Base-by-base conservation (phyloP, 2,888 invertebrate species). In the Folsomia manolachei region DNA sequence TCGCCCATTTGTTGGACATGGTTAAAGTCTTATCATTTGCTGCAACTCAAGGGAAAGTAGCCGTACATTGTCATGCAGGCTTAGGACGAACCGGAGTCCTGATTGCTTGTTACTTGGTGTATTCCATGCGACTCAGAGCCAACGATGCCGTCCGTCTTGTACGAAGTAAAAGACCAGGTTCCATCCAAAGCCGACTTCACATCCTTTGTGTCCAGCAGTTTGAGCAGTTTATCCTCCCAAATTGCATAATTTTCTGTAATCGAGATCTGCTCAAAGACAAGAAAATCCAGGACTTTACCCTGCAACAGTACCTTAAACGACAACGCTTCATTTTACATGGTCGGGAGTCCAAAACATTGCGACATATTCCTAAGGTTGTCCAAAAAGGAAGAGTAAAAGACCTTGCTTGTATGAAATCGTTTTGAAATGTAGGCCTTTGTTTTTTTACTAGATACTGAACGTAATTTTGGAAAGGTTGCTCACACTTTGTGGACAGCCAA, bases 21-120 rank as follows among this genome's bases (percentile, higher is more conserved):
- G 91, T 93, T n/a, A 94, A 94, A 85, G 94, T 94, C 9, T 86
- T 94, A 82, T 90, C 92, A 52, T 95, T 94, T 84, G 90, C 92
- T 0, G 85, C 93, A 11, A 88, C 90, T 64, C 90, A 93, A 83
- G 94, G 94, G 69, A 88, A 91, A 82, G 90, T 91, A 0, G 93
- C 93, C 1, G 88, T 95, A 73, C 95, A 95, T 82, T 95, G 95
- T 83, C 95, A 95, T 84, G 95, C 95, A 82, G 91, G 91, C 78
- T 85, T 91, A 62, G 94, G 93, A 1, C 85, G 95, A 75, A 95
- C 94, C 0, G 94, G 95, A 0, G 93, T 94, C 51, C 85, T 95
- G 27, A 92, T 95, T 77, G 92, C 94, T 0, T 93, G 93, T 83
- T 94, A 91, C 85, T 86, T 95, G 70, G 90, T 95, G 24, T 94